Percentiles rank a stretch among this genome's conserved stretches.
These are phyloP conservation scores for Bibio marci DNA, from an alignment of 2,888 invertebrate genomes.

Conservation along the genomic window DNA sequence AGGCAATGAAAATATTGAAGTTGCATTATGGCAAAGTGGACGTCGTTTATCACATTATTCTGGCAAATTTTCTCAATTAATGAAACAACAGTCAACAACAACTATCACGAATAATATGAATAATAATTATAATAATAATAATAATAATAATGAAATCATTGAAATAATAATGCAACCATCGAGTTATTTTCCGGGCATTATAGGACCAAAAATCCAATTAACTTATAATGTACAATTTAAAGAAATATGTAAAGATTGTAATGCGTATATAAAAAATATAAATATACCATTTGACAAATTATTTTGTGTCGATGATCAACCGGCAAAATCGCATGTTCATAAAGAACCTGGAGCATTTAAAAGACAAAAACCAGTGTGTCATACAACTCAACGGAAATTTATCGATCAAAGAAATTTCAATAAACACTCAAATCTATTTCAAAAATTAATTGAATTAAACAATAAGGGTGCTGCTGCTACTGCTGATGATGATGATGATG, in stretches of 20 bases:
- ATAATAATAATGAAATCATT: constrained; percentile 11
- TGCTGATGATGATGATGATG: too few relatives aligned
- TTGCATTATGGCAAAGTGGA: constrained; percentile 27
- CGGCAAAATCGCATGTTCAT: too few relatives aligned
- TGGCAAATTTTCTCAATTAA: constrained; percentile 21
- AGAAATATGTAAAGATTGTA: too few relatives aligned
- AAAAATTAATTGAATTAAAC: too few relatives aligned
- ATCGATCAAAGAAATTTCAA: too few relatives aligned
- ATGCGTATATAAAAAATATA: too few relatives aligned
- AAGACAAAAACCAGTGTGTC: constrained; percentile 22
- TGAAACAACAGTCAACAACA: constrained; percentile 16
- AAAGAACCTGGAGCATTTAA: constrained; percentile 9
- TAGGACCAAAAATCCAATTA: background rate
- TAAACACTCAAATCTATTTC: too few relatives aligned
- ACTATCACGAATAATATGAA: constrained; percentile 11
- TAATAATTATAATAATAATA: constrained; percentile 15
- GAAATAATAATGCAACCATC: constrained; percentile 21
- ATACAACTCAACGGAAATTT: constrained; percentile 11
- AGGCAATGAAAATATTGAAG: constrained; percentile 20
- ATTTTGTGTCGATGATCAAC: too few relatives aligned
- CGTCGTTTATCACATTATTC: constrained; percentile 23
- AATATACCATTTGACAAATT: too few relatives aligned
- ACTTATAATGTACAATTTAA: background rate
- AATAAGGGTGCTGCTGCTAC: too few relatives aligned
- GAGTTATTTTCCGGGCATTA: constrained; percentile 20